A percentile compares a stretch with the other conserved stretches of the same genome.
These are phyloP conservation scores for Hapalemur alaotrensis DNA, from an alignment of 2,797 vertebrate species.

Conservation along the genomic window DNA sequence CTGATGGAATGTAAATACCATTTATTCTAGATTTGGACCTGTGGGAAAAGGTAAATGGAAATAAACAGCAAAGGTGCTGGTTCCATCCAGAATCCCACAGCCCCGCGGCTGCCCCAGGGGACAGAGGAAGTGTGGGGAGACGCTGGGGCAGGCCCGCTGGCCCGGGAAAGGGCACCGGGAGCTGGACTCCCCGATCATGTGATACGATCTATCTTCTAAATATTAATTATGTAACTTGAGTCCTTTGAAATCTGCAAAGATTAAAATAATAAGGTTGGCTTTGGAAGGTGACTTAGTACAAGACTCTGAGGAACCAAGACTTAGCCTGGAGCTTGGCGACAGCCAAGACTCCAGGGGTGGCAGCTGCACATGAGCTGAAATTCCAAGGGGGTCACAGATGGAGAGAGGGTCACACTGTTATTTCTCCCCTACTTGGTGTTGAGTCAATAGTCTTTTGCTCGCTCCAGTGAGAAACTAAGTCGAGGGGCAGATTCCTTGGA, in stretches of 20 bases:
- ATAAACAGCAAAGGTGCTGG: not conserved
- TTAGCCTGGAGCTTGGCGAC: accelerated
- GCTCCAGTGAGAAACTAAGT: conserved; percentile 52
- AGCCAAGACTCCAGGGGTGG: not conserved
- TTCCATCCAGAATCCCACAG: not conserved
- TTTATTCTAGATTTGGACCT: not conserved
- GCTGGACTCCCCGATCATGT: not conserved
- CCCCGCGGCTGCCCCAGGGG: not conserved
- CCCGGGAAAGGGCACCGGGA: no score
- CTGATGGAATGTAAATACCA: not conserved
- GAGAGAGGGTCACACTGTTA: not conserved
- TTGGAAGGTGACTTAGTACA: not conserved
- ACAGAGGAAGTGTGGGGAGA: accelerated
- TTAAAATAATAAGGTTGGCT: not conserved
- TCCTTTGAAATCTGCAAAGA: not conserved
- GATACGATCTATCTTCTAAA: not conserved
- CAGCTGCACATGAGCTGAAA: not conserved
- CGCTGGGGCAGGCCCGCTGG: accelerated
- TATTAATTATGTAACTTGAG: not conserved
- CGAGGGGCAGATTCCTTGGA: conserved; percentile 67
- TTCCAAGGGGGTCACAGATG: not conserved
- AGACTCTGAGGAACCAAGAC: not conserved
- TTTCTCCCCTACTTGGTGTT: conserved; percentile 48
- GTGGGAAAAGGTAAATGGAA: not conserved
- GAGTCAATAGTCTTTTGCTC: conserved; percentile 72